Evolutionary conservation across 2,113 vertebrate genomes (phyloP), one percentile per base, ranked within the genome.

Genomic region (Eulemur macaco): DNA sequence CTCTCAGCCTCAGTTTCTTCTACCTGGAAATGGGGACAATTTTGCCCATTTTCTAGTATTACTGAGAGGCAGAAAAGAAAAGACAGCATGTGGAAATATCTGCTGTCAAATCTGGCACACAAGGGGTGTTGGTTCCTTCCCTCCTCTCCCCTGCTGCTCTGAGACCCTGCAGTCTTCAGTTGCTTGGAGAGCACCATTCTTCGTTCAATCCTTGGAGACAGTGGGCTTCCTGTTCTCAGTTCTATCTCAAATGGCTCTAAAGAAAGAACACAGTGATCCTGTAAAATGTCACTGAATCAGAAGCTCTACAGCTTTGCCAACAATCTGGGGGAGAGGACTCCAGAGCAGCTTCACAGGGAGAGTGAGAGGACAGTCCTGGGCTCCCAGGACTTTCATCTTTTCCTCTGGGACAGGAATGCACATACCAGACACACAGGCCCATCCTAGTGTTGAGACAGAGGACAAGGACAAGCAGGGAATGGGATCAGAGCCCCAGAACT

Each of bases 231-330:
- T 98, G 96, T 97, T 85, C 95, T 82, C 86, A 85, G 84, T 92
- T 97, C 84, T 89, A 20, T 95, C 89, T 96, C 89, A 94, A 89
- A 95, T 77, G 86, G 56, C 74, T 97, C 73, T 73, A 31, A 93
- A 95, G 94, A 93, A 91, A 92, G 97, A 98, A 97, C 97, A 97
- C 86, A 92, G 89, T 71, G 96, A 97, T 97, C 97, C 64, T 95
- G 87, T 47, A 95, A 97, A 98, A 98, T 98, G 97, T 97, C 97
- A 97, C 95, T 95, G 96, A 96, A 89, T 97, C 97, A 97, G 97
- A 97, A 93, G 94, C 66, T 95, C 83, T 34, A 78, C 86, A 91
- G 89, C 80, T 91, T 91, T 96, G 96, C 96, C 92, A 96, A 37
- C 80, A 95, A 81, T 91, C 93, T 95, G 89, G 92, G 39, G 86